Evolutionary conservation across 2,888 invertebrate genomes (phyloP).

Genomic region (Junonia oenone): DNA sequence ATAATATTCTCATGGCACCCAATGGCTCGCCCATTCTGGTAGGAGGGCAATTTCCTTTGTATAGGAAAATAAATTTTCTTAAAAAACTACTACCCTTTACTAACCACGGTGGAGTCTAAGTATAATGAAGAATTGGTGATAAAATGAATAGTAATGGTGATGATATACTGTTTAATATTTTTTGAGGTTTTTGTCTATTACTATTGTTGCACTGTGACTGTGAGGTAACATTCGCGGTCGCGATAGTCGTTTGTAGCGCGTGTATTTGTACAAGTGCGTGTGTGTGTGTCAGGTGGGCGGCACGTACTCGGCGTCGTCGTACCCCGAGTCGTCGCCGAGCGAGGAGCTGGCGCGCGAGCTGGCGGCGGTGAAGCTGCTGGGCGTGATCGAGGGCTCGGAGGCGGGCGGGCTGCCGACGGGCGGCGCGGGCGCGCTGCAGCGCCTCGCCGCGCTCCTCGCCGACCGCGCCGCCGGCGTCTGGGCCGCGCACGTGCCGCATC

Average conservation of each 20-base stretch:
- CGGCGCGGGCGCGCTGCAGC: conserved; percentile 40
- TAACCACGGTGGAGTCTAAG: too few species aligned
- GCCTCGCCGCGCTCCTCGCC: conserved; percentile 58
- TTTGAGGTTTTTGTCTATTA: too few species aligned
- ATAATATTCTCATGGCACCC: too few species aligned
- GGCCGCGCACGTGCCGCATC: conserved; percentile 76
- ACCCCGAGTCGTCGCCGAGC: conserved; percentile 63
- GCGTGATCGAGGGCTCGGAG: conserved; percentile 56
- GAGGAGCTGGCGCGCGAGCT: conserved; percentile 64
- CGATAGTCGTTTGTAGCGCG: not conserved
- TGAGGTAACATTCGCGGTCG: not conserved
- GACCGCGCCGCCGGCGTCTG: conserved; percentile 80
- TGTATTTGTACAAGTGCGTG: too few species aligned
- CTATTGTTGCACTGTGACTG: too few species aligned
- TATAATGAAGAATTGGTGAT: too few species aligned
- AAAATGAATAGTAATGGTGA: too few species aligned
- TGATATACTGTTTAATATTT: too few species aligned
- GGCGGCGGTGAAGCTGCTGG: conserved; percentile 58
- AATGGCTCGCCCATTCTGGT: too few species aligned
- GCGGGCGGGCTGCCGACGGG: conserved; percentile 49
- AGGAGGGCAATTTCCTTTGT: too few species aligned
- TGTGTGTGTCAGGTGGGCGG: conserved; percentile 66
- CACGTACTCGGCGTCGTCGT: conserved; percentile 54
- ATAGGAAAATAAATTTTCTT: too few species aligned
- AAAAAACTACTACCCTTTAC: too few species aligned